Evolutionary conservation across 2,888 invertebrate species (phyloP).

Genomic region (Limulus polyphemus): DNA sequence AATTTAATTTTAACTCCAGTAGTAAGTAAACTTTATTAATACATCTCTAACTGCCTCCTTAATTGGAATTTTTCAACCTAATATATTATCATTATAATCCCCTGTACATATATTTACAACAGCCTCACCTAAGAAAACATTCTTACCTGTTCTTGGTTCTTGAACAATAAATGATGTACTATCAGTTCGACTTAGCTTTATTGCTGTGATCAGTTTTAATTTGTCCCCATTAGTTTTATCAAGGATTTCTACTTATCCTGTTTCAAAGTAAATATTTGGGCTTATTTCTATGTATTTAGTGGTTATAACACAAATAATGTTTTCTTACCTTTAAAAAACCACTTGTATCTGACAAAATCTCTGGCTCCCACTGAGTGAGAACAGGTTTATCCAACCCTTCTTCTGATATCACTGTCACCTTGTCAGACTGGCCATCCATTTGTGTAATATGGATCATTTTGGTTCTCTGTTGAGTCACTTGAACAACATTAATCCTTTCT

Average conservation of each 20-base stretch:
- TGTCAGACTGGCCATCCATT: constrained; percentile 34
- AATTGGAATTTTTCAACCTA: no score
- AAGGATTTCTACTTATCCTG: constrained; percentile 4
- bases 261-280: constrained; percentile 7
- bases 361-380: no score
- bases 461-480: background rate
- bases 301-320: background rate
- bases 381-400: no score
- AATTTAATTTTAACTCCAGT: no score
- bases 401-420: constrained; percentile 41
- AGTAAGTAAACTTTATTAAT: no score
- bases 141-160: constrained; percentile 61
- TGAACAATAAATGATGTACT: constrained; percentile 43
- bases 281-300: constrained; percentile 8
- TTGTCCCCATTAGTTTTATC: constrained; percentile 5
- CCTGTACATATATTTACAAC: no score
- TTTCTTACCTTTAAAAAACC: no score
- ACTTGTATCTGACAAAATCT: no score
- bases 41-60: no score
- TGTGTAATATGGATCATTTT: constrained; percentile 26
- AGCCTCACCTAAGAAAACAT: constrained; percentile 31
- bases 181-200: constrained; percentile 59
- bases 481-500: constrained; percentile 20
- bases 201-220: constrained; percentile 55
- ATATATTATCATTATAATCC: no score